phyloP scores from a whole-genome alignment of 2,113 vertebrate genomes.

The Rhynchomys soricoides region DNA sequence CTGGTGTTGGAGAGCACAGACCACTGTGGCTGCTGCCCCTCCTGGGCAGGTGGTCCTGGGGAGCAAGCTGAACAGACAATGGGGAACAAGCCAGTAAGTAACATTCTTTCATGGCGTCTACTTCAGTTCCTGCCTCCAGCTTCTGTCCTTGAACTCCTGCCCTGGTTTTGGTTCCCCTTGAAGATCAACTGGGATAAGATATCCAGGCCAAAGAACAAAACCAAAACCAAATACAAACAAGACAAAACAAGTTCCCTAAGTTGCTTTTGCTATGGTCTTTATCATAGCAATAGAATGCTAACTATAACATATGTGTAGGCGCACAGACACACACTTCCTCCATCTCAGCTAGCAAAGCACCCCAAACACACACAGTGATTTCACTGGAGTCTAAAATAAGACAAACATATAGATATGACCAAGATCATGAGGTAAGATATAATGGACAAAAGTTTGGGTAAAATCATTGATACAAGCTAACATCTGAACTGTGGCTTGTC shows the following conservation, averaged over 20 bases:
- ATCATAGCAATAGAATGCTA: not conserved
- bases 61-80: not conserved
- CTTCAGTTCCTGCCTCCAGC: not conserved
- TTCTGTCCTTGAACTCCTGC: not conserved
- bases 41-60: not conserved
- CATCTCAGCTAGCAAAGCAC: not conserved
- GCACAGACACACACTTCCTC: not conserved
- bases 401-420: not conserved
- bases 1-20: not conserved
- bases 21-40: not conserved
- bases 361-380: not conserved
- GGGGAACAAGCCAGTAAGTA: not conserved
- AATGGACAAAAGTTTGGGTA: not conserved
- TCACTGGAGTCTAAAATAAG: not conserved
- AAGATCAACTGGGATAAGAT: not conserved
- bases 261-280: not conserved
- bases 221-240: not conserved
- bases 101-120: not conserved
- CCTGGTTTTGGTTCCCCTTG: not conserved
- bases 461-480: not conserved
- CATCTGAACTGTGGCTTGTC: too few relatives aligned
- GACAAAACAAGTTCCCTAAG: not conserved
- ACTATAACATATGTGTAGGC: too few relatives aligned
- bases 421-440: not conserved
- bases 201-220: not conserved